Percentiles rank a stretch among this genome's conserved stretches.
These are phyloP conservation scores for Calosoma granatense DNA, from an alignment of 1,140 invertebrate genomes.

Conservation along the genomic window DNA sequence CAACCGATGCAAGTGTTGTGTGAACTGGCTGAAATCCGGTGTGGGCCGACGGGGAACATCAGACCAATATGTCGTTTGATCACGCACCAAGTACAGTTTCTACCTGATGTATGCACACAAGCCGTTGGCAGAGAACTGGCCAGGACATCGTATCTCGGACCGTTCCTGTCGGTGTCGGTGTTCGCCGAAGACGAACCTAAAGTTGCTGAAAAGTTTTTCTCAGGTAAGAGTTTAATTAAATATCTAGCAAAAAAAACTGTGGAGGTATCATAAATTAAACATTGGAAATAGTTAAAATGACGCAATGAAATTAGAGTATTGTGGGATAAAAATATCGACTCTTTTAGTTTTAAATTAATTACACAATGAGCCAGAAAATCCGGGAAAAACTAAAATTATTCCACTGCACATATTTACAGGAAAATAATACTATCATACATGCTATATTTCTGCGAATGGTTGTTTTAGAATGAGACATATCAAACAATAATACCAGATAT, in stretches of 20 bases:
- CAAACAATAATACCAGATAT: too few relatives aligned
- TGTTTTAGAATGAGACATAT: too few relatives aligned
- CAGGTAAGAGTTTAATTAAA: slow-evolving; percentile 30
- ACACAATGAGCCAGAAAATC: too few relatives aligned
- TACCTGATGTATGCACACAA: slow-evolving; percentile 57
- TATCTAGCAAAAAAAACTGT: background rate
- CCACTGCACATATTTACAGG: too few relatives aligned
- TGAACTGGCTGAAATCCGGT: slow-evolving; percentile 62
- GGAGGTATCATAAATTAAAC: slow-evolving; percentile 20
- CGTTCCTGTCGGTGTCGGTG: slow-evolving; percentile 80
- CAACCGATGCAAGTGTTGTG: slow-evolving; percentile 52
- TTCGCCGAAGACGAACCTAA: slow-evolving; percentile 88
- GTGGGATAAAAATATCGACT: too few relatives aligned
- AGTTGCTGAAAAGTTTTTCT: slow-evolving; percentile 58
- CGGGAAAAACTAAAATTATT: too few relatives aligned
- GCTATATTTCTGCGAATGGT: too few relatives aligned
- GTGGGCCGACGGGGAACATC: slow-evolving; percentile 39
- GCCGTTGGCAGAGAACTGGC: slow-evolving; percentile 73
- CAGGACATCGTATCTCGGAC: slow-evolving; percentile 73
- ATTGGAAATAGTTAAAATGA: slow-evolving; percentile 29
- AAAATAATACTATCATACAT: too few relatives aligned
- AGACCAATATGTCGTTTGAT: slow-evolving; percentile 73
- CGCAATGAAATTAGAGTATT: slow-evolving; percentile 25
- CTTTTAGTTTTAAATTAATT: too few relatives aligned
- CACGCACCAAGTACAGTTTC: slow-evolving; percentile 61